phyloP scores from a whole-genome alignment of 2,797 vertebrate species.

The Protonibea diacanthus region DNA sequence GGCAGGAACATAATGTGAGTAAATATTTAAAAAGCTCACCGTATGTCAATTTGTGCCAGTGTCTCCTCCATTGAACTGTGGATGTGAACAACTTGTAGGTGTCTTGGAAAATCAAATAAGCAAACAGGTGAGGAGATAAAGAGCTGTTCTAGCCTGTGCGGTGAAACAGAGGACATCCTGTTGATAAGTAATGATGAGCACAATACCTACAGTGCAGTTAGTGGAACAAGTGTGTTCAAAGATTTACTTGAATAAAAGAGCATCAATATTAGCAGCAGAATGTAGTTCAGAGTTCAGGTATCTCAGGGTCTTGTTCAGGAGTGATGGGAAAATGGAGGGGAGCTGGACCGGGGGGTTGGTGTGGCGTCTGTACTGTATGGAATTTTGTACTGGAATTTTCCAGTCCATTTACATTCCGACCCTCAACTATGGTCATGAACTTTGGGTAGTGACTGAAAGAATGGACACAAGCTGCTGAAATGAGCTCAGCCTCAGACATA shows the following conservation, averaged over 20 bases:
- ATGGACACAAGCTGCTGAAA: too few species aligned
- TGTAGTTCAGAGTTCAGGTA: background rate
- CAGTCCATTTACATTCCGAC: too few species aligned
- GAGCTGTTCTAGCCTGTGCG: slow-evolving; percentile 4
- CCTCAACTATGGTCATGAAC: too few species aligned
- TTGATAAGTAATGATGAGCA: background rate
- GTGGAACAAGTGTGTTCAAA: background rate
- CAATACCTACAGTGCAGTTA: background rate
- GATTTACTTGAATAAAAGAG: background rate
- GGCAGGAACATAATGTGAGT: slow-evolving; percentile 60
- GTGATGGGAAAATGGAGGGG: too few species aligned
- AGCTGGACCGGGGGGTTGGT: too few species aligned
- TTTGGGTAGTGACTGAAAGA: too few species aligned
- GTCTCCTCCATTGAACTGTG: slow-evolving; percentile 46
- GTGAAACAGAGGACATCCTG: background rate
- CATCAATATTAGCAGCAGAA: too few species aligned
- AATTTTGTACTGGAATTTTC: too few species aligned
- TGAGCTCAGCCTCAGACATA: too few species aligned
- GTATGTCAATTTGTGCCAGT: slow-evolving; percentile 37
- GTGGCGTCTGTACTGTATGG: too few species aligned
- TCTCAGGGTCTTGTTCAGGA: too few species aligned
- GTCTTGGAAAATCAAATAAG: slow-evolving; percentile 50
- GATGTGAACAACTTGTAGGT: slow-evolving; percentile 63
- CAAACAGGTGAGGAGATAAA: slow-evolving; percentile 40
- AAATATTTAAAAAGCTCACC: slow-evolving; percentile 71